phyloP scores from a whole-genome alignment of 2,797 vertebrate species.

The Ceyx erithaca region DNA sequence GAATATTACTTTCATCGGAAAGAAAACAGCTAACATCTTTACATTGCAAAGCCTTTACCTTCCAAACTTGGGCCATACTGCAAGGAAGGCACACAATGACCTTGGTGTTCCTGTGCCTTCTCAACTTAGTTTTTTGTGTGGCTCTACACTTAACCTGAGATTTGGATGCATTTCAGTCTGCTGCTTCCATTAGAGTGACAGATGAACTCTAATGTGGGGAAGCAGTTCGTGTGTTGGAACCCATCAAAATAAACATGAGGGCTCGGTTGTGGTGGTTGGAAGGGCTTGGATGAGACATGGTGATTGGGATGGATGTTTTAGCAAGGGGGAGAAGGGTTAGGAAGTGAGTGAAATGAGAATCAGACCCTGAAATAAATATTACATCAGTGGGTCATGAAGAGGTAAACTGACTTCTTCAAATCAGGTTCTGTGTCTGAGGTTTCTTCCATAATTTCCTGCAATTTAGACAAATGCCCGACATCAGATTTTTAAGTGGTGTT shows the following conservation, averaged over 20 bases:
- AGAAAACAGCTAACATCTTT: neutral
- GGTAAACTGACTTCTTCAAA: neutral
- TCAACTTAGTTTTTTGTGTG: neutral
- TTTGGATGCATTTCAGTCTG: neutral
- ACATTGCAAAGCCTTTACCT: neutral
- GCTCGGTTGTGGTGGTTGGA: neutral
- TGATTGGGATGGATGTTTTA: neutral
- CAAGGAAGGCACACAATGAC: accelerated
- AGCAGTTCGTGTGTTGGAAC: neutral
- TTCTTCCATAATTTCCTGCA: constrained; percentile 5
- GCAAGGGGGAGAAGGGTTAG: neutral
- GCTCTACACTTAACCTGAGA: neutral
- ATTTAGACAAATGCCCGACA: constrained; percentile 24
- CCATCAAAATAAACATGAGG: neutral
- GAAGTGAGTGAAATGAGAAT: neutral
- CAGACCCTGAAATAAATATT: neutral
- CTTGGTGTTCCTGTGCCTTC: neutral
- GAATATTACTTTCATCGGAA: neutral
- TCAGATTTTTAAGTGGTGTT: constrained; percentile 18
- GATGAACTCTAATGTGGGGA: neutral
- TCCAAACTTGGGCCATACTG: accelerated
- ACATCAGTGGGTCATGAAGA: neutral
- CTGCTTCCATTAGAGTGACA: neutral
- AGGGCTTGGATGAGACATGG: neutral
- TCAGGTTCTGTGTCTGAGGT: neutral